Conservation (phyloP, 1,140 invertebrate genomes). For the Tribolium madens region DNA sequence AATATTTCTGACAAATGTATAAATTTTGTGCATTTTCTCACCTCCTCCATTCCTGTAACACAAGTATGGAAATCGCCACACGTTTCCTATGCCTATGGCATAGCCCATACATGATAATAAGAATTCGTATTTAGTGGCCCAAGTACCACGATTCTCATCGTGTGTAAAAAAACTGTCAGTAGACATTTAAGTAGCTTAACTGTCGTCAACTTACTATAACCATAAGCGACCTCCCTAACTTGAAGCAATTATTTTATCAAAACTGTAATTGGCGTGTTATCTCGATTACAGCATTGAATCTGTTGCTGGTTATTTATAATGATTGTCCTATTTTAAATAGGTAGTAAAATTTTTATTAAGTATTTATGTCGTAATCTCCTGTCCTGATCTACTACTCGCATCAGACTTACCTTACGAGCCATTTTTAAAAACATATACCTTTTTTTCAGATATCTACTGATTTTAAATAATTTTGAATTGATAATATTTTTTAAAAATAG, state of each 20-base stretch:
- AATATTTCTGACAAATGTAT: constrained; percentile 40
- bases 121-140: constrained; percentile 80
- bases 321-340: not conserved
- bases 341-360: not conserved
- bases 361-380: too few species aligned
- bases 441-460: too few species aligned
- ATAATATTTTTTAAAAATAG: too few species aligned
- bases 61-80: constrained; percentile 90
- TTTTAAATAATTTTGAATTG: too few species aligned
- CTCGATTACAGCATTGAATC: not conserved
- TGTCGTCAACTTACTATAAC: not conserved
- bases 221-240: not conserved
- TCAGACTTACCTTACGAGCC: too few species aligned
- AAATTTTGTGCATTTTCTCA: constrained; percentile 62
- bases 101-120: constrained; percentile 80
- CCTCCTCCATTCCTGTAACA: constrained; percentile 86
- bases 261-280: constrained; percentile 14
- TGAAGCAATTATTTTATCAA: constrained; percentile 26
- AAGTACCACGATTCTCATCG: constrained; percentile 60
- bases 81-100: constrained; percentile 84
- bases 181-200: not conserved
- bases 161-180: not conserved
- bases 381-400: too few species aligned
- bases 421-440: too few species aligned
- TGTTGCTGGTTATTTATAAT: not conserved